Evolutionary conservation across 2,113 vertebrate genomes (phyloP), one percentile per base, ranked within the genome.

Genomic region (Chaetorhynchus papuensis): DNA sequence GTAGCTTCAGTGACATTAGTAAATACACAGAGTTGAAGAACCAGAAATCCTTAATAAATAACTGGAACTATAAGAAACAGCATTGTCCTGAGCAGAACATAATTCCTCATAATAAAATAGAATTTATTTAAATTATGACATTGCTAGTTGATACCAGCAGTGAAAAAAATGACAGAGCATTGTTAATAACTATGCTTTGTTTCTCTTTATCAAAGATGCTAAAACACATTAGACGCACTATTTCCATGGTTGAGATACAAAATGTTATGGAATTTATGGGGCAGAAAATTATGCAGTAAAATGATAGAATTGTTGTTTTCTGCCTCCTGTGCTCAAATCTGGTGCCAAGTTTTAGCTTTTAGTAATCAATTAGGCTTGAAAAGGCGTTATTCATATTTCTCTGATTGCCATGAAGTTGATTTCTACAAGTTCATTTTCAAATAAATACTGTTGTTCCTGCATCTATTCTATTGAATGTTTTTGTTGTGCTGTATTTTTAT

Each of bases 261-360:
- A 90, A 93, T 23, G 3, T 75, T 79, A 63, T 10, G 10, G 37
- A 66, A 45, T 83, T 97, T 61, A 89, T 78, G 60, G 57, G n/a
- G 49, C 74, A 89, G 76, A 94, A 95, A 93, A 95, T 93, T 70
- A 80, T 53, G 27, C 66, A 75, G 17, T 66, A 75, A 71, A 89
- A 42, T 78, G 47, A 33, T 56, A 59, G 22, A 92, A 80, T 24
- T 70, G 41, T 33, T 86, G 10, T 21, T 78, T 83, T 93, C 80
- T 92, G 37, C 56, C 35, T 93, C 59, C 49, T 89, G 20, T 89
- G 37, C 77, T 87, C 71, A 88, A 81, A 89, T 87, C 42, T 83
- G 19, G 18, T 94, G 61, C 70, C 52, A 89, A 49, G 28, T 61
- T 74, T 83, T 77, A 79, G 69, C 47, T 74, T 96, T 81, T 69